A percentile compares a stretch with the other conserved stretches of the same genome.
Conservation (phyloP, 1,140 invertebrate genomes). For the Ooceraea biroi region DNA sequence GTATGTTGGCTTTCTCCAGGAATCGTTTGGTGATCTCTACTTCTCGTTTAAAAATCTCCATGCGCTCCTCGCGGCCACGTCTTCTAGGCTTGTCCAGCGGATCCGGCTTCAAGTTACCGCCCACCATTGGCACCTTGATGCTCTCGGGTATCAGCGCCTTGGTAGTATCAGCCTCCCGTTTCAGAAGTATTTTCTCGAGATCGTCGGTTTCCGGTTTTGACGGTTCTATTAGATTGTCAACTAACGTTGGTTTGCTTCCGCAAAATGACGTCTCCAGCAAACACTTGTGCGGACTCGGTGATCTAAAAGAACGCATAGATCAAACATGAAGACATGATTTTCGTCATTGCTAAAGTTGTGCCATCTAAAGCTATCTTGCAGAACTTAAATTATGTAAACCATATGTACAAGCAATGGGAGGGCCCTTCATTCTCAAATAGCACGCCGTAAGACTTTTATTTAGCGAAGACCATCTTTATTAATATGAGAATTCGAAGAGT, state of each 20-base stretch:
- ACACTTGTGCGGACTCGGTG: slow-evolving; percentile 95
- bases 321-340: no score
- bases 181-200: slow-evolving; percentile 89
- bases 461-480: background rate
- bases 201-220: slow-evolving; percentile 87
- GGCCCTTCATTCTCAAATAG: no score
- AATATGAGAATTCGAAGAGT: background rate
- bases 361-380: no score
- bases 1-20: slow-evolving; percentile 84
- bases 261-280: slow-evolving; percentile 95
- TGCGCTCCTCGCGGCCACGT: slow-evolving; percentile 83
- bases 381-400: no score
- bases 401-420: no score
- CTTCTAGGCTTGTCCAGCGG: slow-evolving; percentile 83
- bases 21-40: slow-evolving; percentile 86
- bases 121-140: slow-evolving; percentile 83
- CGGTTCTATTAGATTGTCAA: slow-evolving; percentile 82
- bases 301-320: slow-evolving; percentile 86
- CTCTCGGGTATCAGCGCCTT: slow-evolving; percentile 84
- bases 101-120: slow-evolving; percentile 83
- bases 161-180: slow-evolving; percentile 84
- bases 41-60: slow-evolving; percentile 85
- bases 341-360: no score
- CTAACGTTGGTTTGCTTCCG: slow-evolving; percentile 90
- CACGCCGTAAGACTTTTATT: no score